phyloP scores from a whole-genome alignment of 2,113 vertebrate genomes.

The Rhodinocichla rosea region DNA sequence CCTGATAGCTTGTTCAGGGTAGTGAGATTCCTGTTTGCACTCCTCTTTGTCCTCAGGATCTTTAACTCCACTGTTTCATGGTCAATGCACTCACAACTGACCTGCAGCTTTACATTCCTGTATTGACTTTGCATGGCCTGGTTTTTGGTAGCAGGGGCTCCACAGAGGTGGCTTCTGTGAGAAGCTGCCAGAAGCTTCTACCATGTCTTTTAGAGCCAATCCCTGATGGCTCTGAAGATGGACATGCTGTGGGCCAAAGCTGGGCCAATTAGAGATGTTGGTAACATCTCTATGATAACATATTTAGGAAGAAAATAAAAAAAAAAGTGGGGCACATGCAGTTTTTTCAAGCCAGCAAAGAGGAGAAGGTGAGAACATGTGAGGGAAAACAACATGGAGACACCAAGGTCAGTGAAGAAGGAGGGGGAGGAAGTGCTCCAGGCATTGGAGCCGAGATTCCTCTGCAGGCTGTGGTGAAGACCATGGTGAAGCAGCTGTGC shows the following conservation, averaged over 20 bases:
- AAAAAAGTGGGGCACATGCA: neutral
- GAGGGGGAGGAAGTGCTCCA: neutral
- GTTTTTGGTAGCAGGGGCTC: accelerated
- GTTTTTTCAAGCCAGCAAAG: neutral
- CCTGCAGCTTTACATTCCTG: neutral
- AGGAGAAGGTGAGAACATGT: neutral
- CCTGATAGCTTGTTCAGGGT: neutral
- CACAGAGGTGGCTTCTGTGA: neutral
- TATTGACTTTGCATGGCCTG: neutral
- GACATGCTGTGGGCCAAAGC: neutral
- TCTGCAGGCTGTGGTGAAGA: neutral
- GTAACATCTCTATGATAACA: accelerated
- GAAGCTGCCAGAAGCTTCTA: neutral
- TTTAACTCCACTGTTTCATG: neutral
- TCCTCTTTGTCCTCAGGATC: neutral
- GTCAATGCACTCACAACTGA: neutral
- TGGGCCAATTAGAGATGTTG: neutral
- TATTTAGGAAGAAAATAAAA: neutral
- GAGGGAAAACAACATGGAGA: neutral
- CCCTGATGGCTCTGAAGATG: neutral
- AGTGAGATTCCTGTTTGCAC: neutral
- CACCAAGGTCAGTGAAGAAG: neutral
- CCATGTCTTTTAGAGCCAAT: accelerated
- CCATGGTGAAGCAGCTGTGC: neutral
- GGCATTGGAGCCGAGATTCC: accelerated